Conservation (phyloP, 2,113 vertebrate species). For the Dolichotis patagonum region DNA sequence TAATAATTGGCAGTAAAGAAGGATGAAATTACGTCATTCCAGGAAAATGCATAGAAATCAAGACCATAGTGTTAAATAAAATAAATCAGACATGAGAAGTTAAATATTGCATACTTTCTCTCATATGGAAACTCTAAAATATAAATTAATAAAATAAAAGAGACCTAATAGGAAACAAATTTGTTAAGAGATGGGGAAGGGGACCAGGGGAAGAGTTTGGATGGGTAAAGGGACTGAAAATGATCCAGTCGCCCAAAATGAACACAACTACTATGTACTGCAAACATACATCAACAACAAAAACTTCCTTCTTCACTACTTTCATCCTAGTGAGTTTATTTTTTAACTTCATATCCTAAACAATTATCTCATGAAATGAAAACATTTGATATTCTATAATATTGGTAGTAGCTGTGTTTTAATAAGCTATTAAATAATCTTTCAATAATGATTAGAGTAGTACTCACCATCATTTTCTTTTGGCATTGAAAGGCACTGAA, state of each 20-base stretch:
- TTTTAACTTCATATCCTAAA: neutral
- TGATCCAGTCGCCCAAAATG: neutral
- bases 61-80: neutral
- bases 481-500: constrained; percentile 88
- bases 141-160: neutral
- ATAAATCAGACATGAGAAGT: neutral
- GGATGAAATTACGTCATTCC: neutral
- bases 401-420: neutral
- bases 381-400: neutral
- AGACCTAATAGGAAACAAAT: neutral
- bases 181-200: neutral
- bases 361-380: neutral
- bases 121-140: neutral
- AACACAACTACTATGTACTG: neutral
- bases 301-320: neutral
- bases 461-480: constrained; percentile 92
- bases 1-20: neutral
- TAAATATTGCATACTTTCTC: neutral
- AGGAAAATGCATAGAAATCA: neutral
- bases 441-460: neutral
- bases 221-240: neutral
- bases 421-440: neutral
- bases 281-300: neutral
- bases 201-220: neutral
- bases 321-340: neutral